A percentile compares a stretch with the other conserved stretches of the same genome.
These are phyloP conservation scores for Heliocidaris tuberculata DNA, from an alignment of 35 echinoderm and acorn worm species.

Conservation along the genomic window DNA sequence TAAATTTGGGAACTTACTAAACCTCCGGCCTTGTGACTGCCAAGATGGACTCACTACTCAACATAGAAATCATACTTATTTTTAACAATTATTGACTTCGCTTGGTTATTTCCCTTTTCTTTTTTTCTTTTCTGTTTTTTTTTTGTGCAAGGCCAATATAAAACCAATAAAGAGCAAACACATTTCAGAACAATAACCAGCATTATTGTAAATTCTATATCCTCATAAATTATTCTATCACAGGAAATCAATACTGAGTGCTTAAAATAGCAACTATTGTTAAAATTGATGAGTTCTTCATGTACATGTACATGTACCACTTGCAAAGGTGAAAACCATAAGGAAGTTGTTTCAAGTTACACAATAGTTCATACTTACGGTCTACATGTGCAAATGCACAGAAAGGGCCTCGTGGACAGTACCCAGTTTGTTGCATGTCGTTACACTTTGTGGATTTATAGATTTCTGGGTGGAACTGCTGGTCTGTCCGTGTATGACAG, in stretches of 20 bases:
- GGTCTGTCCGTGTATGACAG: slow-evolving; percentile 95
- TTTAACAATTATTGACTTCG: too few species aligned
- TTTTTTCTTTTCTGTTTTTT: too few species aligned
- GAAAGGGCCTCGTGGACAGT: slow-evolving; percentile 94
- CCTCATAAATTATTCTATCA: neutral
- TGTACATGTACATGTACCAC: neutral
- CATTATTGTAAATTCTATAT: too few species aligned
- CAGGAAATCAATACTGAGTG: neutral
- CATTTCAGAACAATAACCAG: too few species aligned
- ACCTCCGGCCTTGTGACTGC: too few species aligned
- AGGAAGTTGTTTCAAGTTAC: neutral
- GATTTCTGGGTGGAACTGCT: slow-evolving; percentile 99
- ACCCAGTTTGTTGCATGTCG: slow-evolving; percentile 99
- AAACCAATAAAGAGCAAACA: too few species aligned
- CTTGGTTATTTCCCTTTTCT: too few species aligned
- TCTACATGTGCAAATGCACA: slow-evolving; percentile 99
- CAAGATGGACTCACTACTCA: too few species aligned
- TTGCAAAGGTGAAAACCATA: neutral
- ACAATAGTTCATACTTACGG: slow-evolving; percentile 76
- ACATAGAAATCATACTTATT: too few species aligned
- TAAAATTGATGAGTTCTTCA: neutral
- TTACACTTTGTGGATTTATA: slow-evolving; percentile 99
- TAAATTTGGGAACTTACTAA: too few species aligned
- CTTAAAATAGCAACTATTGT: neutral
- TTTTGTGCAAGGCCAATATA: too few species aligned